These are phyloP conservation scores for Agrochola lota DNA, from an alignment of 2,888 invertebrate species.

Conservation along the genomic window DNA sequence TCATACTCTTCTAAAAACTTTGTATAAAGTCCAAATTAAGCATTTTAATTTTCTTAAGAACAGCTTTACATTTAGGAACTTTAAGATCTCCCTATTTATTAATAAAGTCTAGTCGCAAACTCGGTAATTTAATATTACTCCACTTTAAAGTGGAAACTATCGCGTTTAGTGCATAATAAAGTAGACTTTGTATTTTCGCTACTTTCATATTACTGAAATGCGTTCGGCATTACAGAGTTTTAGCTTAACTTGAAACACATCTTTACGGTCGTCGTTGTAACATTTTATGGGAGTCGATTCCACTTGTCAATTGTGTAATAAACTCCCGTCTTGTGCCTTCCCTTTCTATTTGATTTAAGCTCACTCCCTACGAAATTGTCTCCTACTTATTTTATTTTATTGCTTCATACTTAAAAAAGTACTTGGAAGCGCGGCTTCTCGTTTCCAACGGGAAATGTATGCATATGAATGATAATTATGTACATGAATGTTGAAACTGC, in stretches of 20 bases:
- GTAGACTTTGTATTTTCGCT: slow-evolving; percentile 55
- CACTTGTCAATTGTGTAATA: slow-evolving; percentile 81
- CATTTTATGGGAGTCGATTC: slow-evolving; percentile 77
- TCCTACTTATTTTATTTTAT: slow-evolving; percentile 76
- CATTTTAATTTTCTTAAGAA: slow-evolving; percentile 28
- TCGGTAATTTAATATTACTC: slow-evolving; percentile 28
- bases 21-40: slow-evolving; percentile 26
- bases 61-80: background rate
- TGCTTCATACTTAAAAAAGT: slow-evolving; percentile 68
- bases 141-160: slow-evolving; percentile 43
- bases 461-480: slow-evolving; percentile 62
- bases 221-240: slow-evolving; percentile 46
- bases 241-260: slow-evolving; percentile 57
- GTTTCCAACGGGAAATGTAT: slow-evolving; percentile 61
- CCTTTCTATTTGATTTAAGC: slow-evolving; percentile 76
- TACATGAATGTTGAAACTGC: slow-evolving; percentile 41
- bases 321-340: slow-evolving; percentile 72
- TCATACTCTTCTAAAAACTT: slow-evolving; percentile 27
- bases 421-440: slow-evolving; percentile 53
- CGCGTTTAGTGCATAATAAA: slow-evolving; percentile 45
- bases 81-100: slow-evolving; percentile 21
- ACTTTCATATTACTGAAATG: slow-evolving; percentile 36
- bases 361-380: slow-evolving; percentile 74
- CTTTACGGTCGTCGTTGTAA: slow-evolving; percentile 65
- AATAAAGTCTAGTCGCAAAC: slow-evolving; percentile 15